These are phyloP conservation scores for Leptura quadrifasciata DNA, from an alignment of 2,888 invertebrate species.

Conservation along the genomic window DNA sequence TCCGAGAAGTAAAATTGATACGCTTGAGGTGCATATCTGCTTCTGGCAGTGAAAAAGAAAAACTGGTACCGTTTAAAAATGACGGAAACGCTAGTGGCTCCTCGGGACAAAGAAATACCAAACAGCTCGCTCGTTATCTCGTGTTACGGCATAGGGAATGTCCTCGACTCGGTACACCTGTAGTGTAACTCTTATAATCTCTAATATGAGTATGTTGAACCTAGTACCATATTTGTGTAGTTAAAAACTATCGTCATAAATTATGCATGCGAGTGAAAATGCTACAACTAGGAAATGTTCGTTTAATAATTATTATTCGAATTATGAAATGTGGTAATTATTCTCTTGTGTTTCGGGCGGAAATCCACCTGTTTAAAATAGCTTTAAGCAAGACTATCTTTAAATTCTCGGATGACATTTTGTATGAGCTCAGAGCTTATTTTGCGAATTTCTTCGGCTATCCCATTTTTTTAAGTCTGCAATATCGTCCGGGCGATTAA, in stretches of 20 bases:
- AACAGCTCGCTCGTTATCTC: slow-evolving; percentile 28
- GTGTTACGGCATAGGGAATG: slow-evolving; percentile 31
- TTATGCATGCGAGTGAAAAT: slow-evolving; percentile 34
- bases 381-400: too few relatives aligned
- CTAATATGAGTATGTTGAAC: slow-evolving; percentile 37
- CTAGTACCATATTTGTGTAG: slow-evolving; percentile 36
- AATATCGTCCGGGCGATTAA: too few relatives aligned
- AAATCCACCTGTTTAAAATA: too few relatives aligned
- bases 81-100: slow-evolving; percentile 33
- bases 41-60: slow-evolving; percentile 27
- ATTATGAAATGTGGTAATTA: background rate
- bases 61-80: slow-evolving; percentile 34
- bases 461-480: too few relatives aligned
- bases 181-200: slow-evolving; percentile 26
- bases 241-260: slow-evolving; percentile 19
- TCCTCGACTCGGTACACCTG: slow-evolving; percentile 25
- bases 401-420: too few relatives aligned
- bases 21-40: slow-evolving; percentile 31
- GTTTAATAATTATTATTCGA: too few relatives aligned
- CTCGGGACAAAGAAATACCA: slow-evolving; percentile 36
- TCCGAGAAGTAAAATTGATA: slow-evolving; percentile 34
- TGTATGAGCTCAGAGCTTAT: too few relatives aligned
- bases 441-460: too few relatives aligned
- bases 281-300: slow-evolving; percentile 29
- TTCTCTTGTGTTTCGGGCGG: too few relatives aligned